A percentile compares a stretch with the other conserved stretches of the same genome.
These are phyloP conservation scores for Pseudomyrmex dendroicus DNA, from an alignment of 1,140 invertebrate species.

Conservation along the genomic window DNA sequence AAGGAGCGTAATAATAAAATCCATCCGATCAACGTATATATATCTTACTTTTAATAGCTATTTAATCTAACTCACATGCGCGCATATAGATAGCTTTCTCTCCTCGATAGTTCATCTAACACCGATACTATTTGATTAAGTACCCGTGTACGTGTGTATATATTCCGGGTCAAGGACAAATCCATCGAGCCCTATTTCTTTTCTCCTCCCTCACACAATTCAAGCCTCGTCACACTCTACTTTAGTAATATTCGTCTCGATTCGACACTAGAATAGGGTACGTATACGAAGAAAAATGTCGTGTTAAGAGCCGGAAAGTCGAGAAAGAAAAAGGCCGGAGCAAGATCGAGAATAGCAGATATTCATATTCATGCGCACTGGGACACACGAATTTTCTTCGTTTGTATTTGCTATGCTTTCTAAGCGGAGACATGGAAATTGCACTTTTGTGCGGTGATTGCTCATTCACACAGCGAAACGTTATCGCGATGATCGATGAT, in stretches of 20 bases:
- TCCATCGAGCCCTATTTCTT: conserved; percentile 17
- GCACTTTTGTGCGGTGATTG: conserved; percentile 38
- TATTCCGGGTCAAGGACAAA: conserved; percentile 59
- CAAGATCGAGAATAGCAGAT: neutral
- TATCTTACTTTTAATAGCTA: neutral
- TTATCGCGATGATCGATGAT: neutral
- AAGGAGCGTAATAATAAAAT: neutral
- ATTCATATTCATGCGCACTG: neutral
- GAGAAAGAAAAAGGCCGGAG: conserved; percentile 4
- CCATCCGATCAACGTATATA: neutral
- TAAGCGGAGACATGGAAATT: conserved; percentile 3
- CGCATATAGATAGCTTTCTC: neutral
- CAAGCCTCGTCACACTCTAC: neutral
- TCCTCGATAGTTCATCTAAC: conserved; percentile 14
- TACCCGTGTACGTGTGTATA: neutral
- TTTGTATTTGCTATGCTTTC: conserved; percentile 1
- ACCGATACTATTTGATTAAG: neutral
- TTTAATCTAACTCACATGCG: conserved; percentile 19
- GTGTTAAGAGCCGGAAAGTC: neutral
- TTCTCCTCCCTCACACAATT: neutral
- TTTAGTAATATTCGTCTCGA: conserved; percentile 47
- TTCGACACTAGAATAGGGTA: conserved; percentile 9
- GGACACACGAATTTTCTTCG: conserved; percentile 6
- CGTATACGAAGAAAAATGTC: neutral
- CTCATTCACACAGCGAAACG: conserved; percentile 18